These are phyloP conservation scores for Neodiprion fabricii DNA, from an alignment of 1,140 invertebrate species.

Conservation along the genomic window DNA sequence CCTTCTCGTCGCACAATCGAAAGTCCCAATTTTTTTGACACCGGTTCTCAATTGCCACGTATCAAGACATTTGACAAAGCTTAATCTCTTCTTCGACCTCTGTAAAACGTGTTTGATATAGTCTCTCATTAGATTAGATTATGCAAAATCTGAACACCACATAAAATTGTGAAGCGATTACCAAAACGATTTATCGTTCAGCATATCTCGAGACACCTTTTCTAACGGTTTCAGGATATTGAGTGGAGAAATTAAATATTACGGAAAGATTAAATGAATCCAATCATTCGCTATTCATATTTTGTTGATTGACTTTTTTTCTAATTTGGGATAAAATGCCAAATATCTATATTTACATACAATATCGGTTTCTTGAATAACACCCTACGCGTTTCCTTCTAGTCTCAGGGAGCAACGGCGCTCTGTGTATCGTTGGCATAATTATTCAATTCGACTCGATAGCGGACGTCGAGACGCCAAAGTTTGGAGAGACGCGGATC, in stretches of 20 bases:
- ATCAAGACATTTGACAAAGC: too few relatives aligned
- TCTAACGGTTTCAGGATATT: not conserved
- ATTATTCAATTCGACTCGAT: not conserved
- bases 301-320: too few relatives aligned
- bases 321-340: too few relatives aligned
- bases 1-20: too few relatives aligned
- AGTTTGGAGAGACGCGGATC: not conserved
- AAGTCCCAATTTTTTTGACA: too few relatives aligned
- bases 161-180: too few relatives aligned
- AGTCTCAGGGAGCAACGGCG: not conserved
- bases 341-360: not conserved
- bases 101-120: too few relatives aligned
- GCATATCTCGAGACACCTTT: not conserved
- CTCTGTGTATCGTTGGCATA: not conserved
- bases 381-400: not conserved
- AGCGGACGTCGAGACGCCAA: not conserved
- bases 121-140: too few relatives aligned
- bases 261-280: not conserved
- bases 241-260: not conserved
- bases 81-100: too few relatives aligned
- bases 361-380: constrained; percentile 1
- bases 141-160: too few relatives aligned
- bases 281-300: not conserved
- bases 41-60: too few relatives aligned
- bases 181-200: too few relatives aligned